These are phyloP conservation scores for Spodoptera picta DNA, from an alignment of 2,888 invertebrate genomes.

Conservation along the genomic window DNA sequence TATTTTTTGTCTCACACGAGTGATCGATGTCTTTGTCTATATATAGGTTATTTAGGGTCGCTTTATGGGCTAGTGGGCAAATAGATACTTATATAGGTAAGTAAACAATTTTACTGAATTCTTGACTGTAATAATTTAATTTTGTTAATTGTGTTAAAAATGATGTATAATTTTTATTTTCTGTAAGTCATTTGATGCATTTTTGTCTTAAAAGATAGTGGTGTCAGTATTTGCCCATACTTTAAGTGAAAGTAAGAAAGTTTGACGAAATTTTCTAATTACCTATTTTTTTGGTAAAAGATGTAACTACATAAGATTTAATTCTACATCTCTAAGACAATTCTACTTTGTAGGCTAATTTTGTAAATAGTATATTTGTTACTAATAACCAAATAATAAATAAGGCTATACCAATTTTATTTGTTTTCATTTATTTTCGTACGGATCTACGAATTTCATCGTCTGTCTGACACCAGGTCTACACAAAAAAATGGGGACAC, in stretches of 20 bases:
- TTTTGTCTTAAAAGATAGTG: conserved; percentile 36
- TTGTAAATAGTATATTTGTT: conserved; percentile 83
- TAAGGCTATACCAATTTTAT: conserved; percentile 63
- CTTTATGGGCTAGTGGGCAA: conserved; percentile 52
- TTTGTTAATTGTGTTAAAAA: conserved; percentile 32
- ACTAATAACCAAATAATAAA: conserved; percentile 84
- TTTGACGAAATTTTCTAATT: conserved; percentile 45
- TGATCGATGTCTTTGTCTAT: conserved; percentile 45
- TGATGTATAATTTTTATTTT: conserved; percentile 41
- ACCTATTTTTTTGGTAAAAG: conserved; percentile 50
- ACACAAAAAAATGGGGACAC: too few species aligned
- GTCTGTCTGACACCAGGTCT: too few species aligned
- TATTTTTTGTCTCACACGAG: conserved; percentile 53
- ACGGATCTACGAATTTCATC: too few species aligned
- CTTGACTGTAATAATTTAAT: conserved; percentile 52
- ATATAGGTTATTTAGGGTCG: conserved; percentile 30
- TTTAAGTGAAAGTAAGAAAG: conserved; percentile 35
- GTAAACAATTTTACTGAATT: conserved; percentile 43
- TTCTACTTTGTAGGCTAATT: conserved; percentile 70
- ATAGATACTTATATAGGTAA: conserved; percentile 50
- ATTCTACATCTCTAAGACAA: conserved; percentile 59
- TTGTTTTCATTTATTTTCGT: conserved; percentile 41
- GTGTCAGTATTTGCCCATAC: conserved; percentile 49
- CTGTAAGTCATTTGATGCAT: conserved; percentile 44
- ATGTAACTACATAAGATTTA: conserved; percentile 47